Percentiles rank a stretch among this genome's conserved stretches.
These are phyloP conservation scores for Heliconius ethilla DNA, from an alignment of 2,888 invertebrate genomes.

Conservation along the genomic window DNA sequence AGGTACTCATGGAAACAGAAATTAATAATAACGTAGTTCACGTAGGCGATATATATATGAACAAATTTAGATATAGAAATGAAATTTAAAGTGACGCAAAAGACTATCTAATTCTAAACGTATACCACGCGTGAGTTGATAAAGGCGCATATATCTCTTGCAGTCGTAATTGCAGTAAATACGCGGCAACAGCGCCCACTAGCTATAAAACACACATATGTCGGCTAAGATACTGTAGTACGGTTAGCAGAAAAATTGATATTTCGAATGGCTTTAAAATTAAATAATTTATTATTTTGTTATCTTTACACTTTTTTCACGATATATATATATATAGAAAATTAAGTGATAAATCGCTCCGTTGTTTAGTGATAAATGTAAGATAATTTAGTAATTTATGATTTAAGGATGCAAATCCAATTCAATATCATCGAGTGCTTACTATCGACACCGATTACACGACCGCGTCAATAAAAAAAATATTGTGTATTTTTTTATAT, in stretches of 20 bases:
- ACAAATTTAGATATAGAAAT: neutral
- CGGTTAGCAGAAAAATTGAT: conserved; percentile 11
- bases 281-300: neutral
- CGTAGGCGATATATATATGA: too few relatives aligned
- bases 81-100: neutral
- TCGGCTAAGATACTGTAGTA: conserved; percentile 42
- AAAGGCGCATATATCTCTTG: conserved; percentile 49
- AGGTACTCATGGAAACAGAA: too few relatives aligned
- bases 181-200: conserved; percentile 48
- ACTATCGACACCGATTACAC: too few relatives aligned
- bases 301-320: neutral
- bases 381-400: too few relatives aligned
- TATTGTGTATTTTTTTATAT: too few relatives aligned
- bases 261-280: neutral
- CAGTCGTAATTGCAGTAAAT: conserved; percentile 52
- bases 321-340: too few relatives aligned
- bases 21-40: too few relatives aligned
- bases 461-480: too few relatives aligned
- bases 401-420: too few relatives aligned
- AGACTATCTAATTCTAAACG: neutral
- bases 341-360: neutral
- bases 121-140: conserved; percentile 45
- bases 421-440: too few relatives aligned
- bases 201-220: conserved; percentile 49
- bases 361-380: neutral